Base-by-base conservation (phyloP, 1,140 invertebrate species). In the Maconellicoccus hirsutus region DNA sequence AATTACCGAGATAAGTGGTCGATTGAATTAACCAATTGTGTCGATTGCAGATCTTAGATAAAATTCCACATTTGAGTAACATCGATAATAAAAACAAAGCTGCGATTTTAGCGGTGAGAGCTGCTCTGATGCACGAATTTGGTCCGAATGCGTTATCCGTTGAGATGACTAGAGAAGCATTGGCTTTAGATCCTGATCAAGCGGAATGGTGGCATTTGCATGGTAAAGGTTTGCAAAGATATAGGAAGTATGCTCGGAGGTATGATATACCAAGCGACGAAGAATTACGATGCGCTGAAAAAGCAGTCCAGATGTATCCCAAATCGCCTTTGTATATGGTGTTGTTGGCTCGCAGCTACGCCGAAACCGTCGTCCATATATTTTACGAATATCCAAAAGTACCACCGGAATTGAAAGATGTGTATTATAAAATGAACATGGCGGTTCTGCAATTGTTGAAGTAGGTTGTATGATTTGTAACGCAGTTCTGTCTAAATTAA, bases 1-100 rank as follows among this genome's bases (percentile, higher is more conserved):
- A 33, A 16, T 52, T 52, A 3, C n/a, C 16, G 42, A 52, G n/a
- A 52, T 8, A 52, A 52, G 12, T 52, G 42, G 6, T 33, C 29
- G n/a, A 59, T 66, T 66, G 22, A 66, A 25, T 8, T 66, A 6
- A 3, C 10, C 61, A 25, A 4, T 16, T 59, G n/a, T 22, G 19
- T 61, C 16, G 7, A 16, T 26, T 23, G 6, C 61, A 66, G 61
- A 22, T 66, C 10, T 22, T 66, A 14, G 16, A 66, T 16, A 23
- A 66, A 26, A 66, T 66, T 23, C 61, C 61, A 66, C 21, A 3
- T 19, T 6, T 66, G 22, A 16, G 25, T 4, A 26, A 3, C 21
- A 25, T 66, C 61, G 61, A 66, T 26, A 22, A 66, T 66, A 26
- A 23, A 26, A 66, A 23, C 19, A 66, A 23, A 66, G 61, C 61